These are phyloP conservation scores for Grapholita molesta DNA, from an alignment of 1,140 invertebrate genomes.

Conservation along the genomic window DNA sequence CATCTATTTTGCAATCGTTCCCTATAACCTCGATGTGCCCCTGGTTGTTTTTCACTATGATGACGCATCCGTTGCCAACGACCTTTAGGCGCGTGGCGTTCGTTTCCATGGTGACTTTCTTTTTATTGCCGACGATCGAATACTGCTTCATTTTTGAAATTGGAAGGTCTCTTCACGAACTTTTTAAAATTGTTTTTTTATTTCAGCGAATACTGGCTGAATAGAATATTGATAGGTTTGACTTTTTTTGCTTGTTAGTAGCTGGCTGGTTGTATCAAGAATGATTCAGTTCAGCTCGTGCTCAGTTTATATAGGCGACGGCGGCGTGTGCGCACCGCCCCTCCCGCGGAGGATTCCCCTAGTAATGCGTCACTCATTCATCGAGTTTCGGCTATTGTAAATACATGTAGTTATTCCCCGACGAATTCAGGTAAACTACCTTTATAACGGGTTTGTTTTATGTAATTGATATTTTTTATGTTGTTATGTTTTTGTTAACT, in stretches of 20 bases:
- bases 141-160: slow-evolving; percentile 63
- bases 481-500: background rate
- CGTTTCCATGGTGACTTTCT: slow-evolving; percentile 68
- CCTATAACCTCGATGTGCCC: slow-evolving; percentile 70
- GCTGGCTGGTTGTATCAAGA: slow-evolving; percentile 31
- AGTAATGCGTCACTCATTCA: slow-evolving; percentile 56
- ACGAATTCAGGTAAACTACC: background rate
- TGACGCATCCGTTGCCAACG: slow-evolving; percentile 63
- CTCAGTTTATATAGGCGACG: slow-evolving; percentile 37
- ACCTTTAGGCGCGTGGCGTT: slow-evolving; percentile 57
- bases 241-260: too few species aligned
- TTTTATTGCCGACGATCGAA: slow-evolving; percentile 66
- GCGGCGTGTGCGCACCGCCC: slow-evolving; percentile 25
- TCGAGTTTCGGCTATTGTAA: background rate
- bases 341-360: slow-evolving; percentile 48
- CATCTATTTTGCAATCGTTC: slow-evolving; percentile 62
- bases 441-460: background rate
- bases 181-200: slow-evolving; percentile 13
- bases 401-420: background rate
- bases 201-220: slow-evolving; percentile 17
- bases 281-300: slow-evolving; percentile 50
- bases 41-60: slow-evolving; percentile 51
- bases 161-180: slow-evolving; percentile 10
- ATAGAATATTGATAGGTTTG: background rate
- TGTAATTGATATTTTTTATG: background rate